These are phyloP conservation scores for Liasis olivaceus DNA, from an alignment of 2,797 vertebrate species.

Conservation along the genomic window DNA sequence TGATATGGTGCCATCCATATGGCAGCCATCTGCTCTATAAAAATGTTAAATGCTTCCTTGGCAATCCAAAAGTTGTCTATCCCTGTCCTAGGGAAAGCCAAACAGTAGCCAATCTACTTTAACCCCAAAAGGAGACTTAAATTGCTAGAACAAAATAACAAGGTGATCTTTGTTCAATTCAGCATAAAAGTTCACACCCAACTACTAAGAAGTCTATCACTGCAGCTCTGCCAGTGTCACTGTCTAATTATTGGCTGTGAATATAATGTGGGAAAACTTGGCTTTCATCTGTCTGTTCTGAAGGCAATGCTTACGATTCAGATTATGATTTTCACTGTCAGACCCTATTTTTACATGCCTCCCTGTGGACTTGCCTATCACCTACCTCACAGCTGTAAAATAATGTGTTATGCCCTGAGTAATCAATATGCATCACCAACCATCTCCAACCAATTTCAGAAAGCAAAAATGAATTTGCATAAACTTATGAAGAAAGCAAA, in stretches of 20 bases:
- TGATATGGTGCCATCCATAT: not conserved
- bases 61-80: not conserved
- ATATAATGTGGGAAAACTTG: constrained; percentile 27
- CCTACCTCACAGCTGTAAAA: constrained; percentile 23
- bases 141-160: accelerated
- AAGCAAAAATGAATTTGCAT: not conserved
- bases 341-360: constrained; percentile 41
- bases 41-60: not conserved
- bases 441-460: not conserved
- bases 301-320: constrained; percentile 41
- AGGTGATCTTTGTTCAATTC: not conserved
- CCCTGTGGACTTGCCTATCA: constrained; percentile 8
- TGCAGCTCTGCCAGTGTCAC: constrained; percentile 37
- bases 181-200: not conserved
- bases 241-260: constrained; percentile 42
- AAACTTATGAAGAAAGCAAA: not conserved
- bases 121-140: not conserved
- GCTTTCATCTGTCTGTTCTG: not conserved
- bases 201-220: constrained; percentile 18
- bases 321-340: constrained; percentile 47
- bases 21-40: not conserved
- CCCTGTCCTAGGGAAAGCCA: not conserved
- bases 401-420: not conserved
- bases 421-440: constrained; percentile 34
- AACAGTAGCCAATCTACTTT: not conserved